phyloP scores from a whole-genome alignment of 2,113 vertebrate genomes.

The Eclectus roratus region DNA sequence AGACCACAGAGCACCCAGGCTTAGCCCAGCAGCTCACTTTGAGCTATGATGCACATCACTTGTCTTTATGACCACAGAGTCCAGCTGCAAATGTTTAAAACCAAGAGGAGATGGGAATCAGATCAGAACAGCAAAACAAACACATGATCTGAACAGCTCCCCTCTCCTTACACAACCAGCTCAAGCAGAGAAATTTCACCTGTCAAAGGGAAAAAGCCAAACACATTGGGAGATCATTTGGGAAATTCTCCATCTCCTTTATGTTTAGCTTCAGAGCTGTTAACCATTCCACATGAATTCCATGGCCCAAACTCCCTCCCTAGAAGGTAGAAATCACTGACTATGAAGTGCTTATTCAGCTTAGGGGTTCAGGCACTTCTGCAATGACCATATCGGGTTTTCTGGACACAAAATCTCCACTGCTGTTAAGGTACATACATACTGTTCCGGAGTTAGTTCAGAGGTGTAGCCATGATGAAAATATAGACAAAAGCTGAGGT shows the following conservation, averaged over 20 bases:
- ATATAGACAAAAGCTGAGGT: constrained; percentile 69
- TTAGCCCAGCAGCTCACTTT: not conserved
- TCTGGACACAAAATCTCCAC: not conserved
- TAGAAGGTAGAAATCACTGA: not conserved
- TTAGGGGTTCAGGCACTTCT: not conserved
- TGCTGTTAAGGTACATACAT: not conserved
- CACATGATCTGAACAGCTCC: not conserved
- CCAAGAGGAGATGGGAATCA: not conserved
- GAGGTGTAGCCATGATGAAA: constrained; percentile 49
- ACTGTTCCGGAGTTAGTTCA: not conserved
- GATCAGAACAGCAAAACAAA: not conserved
- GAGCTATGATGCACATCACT: not conserved
- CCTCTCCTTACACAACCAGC: not conserved
- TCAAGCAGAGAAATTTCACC: not conserved
- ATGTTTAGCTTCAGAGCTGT: not conserved
- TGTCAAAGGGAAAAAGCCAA: not conserved
- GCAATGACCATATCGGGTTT: not conserved
- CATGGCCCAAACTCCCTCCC: not conserved
- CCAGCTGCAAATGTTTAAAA: not conserved
- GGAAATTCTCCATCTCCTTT: not conserved
- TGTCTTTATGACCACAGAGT: not conserved
- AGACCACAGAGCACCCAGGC: not conserved
- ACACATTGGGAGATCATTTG: rapidly evolving
- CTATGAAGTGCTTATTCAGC: not conserved
- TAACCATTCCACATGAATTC: not conserved